phyloP scores from a whole-genome alignment of 2,888 invertebrate species.

The Drosophila atroscutellata region DNA sequence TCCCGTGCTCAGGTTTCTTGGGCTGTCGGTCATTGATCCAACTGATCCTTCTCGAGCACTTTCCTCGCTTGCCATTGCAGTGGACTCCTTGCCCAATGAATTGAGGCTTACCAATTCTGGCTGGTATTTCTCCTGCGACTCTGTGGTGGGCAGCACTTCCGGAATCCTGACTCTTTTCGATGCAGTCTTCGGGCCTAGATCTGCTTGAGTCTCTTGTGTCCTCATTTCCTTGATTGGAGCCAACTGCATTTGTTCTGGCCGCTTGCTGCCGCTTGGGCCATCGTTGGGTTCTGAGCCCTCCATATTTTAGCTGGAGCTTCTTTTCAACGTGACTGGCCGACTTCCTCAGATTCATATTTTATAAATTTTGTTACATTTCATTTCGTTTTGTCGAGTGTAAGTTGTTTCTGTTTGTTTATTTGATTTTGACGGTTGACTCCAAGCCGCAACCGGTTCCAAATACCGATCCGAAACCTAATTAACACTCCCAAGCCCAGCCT shows the following conservation, averaged over 20 bases:
- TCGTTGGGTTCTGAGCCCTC: constrained; percentile 13
- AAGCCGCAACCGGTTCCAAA: constrained; percentile 40
- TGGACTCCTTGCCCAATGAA: background rate
- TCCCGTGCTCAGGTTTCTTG: background rate
- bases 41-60: background rate
- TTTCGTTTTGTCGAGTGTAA: constrained; percentile 30
- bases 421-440: constrained; percentile 44
- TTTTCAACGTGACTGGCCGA: constrained; percentile 3
- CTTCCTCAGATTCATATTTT: constrained; percentile 61
- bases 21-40: background rate
- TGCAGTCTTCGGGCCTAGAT: background rate
- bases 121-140: background rate
- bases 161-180: background rate
- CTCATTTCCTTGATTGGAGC: background rate
- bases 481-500: constrained; percentile 37
- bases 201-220: background rate
- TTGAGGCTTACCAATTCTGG: background rate
- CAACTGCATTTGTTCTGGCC: background rate
- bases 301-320: constrained; percentile 47
- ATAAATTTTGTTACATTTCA: constrained; percentile 61
- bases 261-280: constrained; percentile 17
- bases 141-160: background rate
- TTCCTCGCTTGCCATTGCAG: background rate
- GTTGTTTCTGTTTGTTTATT: constrained; percentile 15
- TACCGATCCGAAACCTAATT: constrained; percentile 34